phyloP scores from a whole-genome alignment of 2,113 vertebrate species.

The Cyanistes caeruleus region DNA sequence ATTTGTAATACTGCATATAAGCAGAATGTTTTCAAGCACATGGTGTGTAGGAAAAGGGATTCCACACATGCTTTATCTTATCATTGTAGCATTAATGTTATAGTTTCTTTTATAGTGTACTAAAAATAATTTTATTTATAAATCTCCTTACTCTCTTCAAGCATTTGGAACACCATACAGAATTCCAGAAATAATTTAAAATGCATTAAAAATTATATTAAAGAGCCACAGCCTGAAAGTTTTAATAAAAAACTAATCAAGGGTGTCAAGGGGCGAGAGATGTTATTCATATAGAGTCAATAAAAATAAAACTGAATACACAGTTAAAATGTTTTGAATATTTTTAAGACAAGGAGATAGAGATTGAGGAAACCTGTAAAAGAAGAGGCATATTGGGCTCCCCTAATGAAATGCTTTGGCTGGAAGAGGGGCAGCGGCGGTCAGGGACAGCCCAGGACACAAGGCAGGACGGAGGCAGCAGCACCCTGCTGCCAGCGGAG shows the following conservation, averaged over 20 bases:
- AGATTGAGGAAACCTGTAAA: neutral
- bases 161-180: neutral
- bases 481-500: accelerated
- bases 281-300: neutral
- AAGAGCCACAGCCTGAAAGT: neutral
- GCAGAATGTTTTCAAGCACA: constrained; percentile 21
- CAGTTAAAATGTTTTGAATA: neutral
- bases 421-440: neutral
- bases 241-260: constrained; percentile 53
- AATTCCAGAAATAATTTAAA: constrained; percentile 42
- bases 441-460: neutral
- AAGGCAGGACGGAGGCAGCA: neutral
- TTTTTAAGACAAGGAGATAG: neutral
- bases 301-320: neutral
- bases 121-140: constrained; percentile 45
- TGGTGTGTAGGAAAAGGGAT: neutral
- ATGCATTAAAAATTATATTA: constrained; percentile 37
- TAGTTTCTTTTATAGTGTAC: neutral
- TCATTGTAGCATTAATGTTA: neutral
- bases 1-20: constrained; percentile 38
- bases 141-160: neutral
- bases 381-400: neutral
- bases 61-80: constrained; percentile 31
- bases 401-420: neutral
- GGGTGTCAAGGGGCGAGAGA: neutral